phyloP scores from a whole-genome alignment of 2,888 invertebrate species.

The Auanema sp. region DNA sequence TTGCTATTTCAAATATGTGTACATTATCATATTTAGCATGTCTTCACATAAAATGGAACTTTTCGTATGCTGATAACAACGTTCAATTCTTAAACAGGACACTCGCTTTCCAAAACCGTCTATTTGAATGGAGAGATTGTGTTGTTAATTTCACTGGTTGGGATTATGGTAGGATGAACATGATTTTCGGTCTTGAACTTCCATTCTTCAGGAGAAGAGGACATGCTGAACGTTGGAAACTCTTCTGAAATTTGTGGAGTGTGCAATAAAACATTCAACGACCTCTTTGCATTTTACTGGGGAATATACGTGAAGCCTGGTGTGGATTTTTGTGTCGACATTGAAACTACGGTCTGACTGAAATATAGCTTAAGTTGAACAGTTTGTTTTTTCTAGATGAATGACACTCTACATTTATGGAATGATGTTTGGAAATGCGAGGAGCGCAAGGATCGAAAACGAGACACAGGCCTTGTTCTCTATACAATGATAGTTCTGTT shows the following conservation, averaged over 20 bases:
- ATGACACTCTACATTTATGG: constrained; percentile 62
- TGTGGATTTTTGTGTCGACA: constrained; percentile 60
- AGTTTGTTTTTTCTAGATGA: constrained; percentile 45
- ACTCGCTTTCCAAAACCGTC: constrained; percentile 32
- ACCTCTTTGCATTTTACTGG: constrained; percentile 59
- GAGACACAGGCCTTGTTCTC: constrained; percentile 27
- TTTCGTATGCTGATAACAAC: constrained; percentile 34
- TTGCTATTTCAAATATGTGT: too few species aligned
- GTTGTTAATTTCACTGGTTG: constrained; percentile 45
- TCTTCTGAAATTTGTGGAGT: constrained; percentile 39
- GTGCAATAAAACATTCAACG: constrained; percentile 50
- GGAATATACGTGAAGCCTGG: constrained; percentile 57
- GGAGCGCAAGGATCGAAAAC: constrained; percentile 39
- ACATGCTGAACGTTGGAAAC: constrained; percentile 13
- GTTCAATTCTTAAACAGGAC: constrained; percentile 47
- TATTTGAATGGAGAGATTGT: constrained; percentile 55
- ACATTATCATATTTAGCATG: constrained; percentile 35
- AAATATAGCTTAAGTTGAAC: not conserved
- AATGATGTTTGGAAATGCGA: constrained; percentile 58
- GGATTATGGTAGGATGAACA: constrained; percentile 1
- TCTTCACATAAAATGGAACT: constrained; percentile 47
- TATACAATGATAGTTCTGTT: constrained; percentile 45
- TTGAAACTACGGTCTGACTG: constrained; percentile 53
- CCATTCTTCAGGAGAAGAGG: constrained; percentile 5
- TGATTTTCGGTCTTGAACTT: not conserved